Evolutionary conservation across 1,140 invertebrate genomes (phyloP), one percentile per base, ranked within the genome.

Genomic region (Hycleus cichorii): DNA sequence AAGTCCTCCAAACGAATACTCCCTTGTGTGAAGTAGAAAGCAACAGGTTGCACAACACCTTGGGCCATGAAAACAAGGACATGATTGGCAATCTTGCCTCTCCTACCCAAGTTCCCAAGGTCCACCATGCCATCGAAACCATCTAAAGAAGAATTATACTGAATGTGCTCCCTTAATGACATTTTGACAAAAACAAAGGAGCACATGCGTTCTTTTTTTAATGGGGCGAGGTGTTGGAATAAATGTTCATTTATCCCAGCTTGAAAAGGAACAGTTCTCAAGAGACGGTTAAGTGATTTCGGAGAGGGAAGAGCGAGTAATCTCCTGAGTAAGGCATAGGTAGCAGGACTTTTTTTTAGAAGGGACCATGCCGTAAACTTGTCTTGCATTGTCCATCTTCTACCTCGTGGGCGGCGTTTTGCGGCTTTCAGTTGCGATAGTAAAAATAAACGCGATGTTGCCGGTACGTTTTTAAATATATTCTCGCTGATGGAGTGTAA

Each of bases 361-460:
- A 58, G 45, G n/a, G 59, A 52, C 24, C 58, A 49, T 27, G 59
- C 59, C 44, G 57, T 58, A 44, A 24, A 32, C 32, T 62, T 62
- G 49, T 62, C 56, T 10, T 62, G 24, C 0, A 40, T 18, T 24
- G 59, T 58, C 44, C 49, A 61, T 18, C 52, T 46, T 49, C 49
- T 45, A 1, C 46, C 52, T 26, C 18, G 10, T 6, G 54, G 12
- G 7, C 18, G 39, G 10, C 39, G 39, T 39, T 39, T 39, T 1
- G 39, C 39, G 2, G 1, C 6, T 39, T 39, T 39, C 18, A 18
- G 18, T 18, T 18, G 18, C 1, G 18, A 18, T 18, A 18, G 18
- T 18, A 18, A 18, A 18, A 18, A 18, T 18, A 18, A 18, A 18
- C 18, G 1, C 18, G 18, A 18, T 18, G 0, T 18, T 18, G 18